phyloP scores from a whole-genome alignment of 1,140 invertebrate species.

The Nylanderia fulva region DNA sequence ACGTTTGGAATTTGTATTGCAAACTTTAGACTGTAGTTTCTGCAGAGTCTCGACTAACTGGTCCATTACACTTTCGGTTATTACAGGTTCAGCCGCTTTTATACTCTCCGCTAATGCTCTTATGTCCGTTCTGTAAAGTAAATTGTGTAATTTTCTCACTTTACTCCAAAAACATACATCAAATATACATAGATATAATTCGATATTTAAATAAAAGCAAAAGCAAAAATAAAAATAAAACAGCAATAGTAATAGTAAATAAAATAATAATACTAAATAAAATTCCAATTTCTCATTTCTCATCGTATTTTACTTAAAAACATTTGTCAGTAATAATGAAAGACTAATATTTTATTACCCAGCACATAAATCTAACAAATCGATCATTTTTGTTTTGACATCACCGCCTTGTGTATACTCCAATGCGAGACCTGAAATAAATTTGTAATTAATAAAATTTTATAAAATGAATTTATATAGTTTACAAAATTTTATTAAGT shows the following conservation, averaged over 20 bases:
- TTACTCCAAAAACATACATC: not conserved
- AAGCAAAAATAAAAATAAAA: too few species aligned
- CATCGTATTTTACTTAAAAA: not conserved
- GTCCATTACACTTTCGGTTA: constrained; percentile 87
- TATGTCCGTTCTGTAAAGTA: constrained; percentile 86
- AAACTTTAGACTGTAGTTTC: constrained; percentile 86
- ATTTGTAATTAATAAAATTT: constrained; percentile 11
- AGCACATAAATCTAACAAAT: constrained; percentile 87
- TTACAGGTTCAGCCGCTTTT: constrained; percentile 85
- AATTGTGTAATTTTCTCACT: constrained; percentile 32
- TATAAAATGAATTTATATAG: too few species aligned
- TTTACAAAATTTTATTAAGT: not conserved
- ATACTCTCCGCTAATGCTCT: constrained; percentile 85
- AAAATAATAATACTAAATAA: not conserved
- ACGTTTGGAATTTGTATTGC: constrained; percentile 86
- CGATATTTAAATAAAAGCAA: not conserved
- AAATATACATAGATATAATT: not conserved
- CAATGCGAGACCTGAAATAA: constrained; percentile 86
- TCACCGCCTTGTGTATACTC: constrained; percentile 87
- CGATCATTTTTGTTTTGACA: constrained; percentile 88
- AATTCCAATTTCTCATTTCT: not conserved
- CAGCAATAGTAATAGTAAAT: not conserved
- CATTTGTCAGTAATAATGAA: not conserved
- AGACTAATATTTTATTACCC: constrained; percentile 84
- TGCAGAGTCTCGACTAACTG: constrained; percentile 86